phyloP scores from a whole-genome alignment of 2,113 vertebrate genomes.

The Petrocephalus zakoni region DNA sequence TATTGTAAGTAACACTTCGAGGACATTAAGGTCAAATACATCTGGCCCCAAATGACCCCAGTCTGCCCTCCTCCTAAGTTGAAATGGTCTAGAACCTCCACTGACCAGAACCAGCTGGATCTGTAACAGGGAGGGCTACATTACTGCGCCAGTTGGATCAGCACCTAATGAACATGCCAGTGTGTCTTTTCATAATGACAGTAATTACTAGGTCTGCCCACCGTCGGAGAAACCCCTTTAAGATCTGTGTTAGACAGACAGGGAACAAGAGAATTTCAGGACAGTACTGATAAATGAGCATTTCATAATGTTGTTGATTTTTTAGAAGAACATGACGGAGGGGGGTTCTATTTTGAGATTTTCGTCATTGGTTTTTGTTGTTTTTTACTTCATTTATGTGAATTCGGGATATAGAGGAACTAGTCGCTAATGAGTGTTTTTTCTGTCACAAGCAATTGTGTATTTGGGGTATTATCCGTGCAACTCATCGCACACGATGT shows the following conservation, averaged over 20 bases:
- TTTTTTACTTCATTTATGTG: background rate
- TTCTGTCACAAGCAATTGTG: background rate
- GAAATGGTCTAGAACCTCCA: too few relatives aligned
- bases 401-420: background rate
- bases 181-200: background rate
- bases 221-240: background rate
- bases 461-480: background rate
- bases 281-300: background rate
- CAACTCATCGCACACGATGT: background rate
- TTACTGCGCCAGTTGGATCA: background rate
- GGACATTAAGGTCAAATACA: too few relatives aligned
- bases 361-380: background rate
- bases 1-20: too few relatives aligned
- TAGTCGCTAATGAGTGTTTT: background rate
- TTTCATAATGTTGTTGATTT: background rate
- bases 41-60: too few relatives aligned
- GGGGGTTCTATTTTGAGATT: background rate
- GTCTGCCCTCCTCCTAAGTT: too few relatives aligned
- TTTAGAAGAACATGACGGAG: background rate
- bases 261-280: background rate
- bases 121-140: background rate
- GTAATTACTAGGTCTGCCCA: background rate
- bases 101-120: background rate
- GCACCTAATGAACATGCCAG: background rate
- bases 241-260: background rate